Evolutionary conservation across 2,888 invertebrate genomes (phyloP).

Genomic region (Miltochrista miniata): DNA sequence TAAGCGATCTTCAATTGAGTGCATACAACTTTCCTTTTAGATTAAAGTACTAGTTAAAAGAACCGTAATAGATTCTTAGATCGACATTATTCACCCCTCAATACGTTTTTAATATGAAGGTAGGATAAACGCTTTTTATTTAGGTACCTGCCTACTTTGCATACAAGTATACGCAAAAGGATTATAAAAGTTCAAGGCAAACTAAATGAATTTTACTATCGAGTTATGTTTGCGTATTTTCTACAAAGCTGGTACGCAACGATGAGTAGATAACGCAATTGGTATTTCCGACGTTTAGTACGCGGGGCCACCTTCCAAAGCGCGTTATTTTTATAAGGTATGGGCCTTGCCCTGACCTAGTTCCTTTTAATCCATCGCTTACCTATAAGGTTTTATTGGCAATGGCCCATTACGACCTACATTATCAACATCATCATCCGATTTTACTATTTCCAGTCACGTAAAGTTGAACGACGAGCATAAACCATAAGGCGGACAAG

Average conservation of each 20-base stretch:
- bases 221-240: conserved; percentile 42
- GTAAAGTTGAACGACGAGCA: conserved; percentile 79
- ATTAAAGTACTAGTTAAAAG: conserved; percentile 47
- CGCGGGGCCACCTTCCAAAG: conserved; percentile 56
- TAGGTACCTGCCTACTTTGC: conserved; percentile 8
- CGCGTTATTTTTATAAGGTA: conserved; percentile 74
- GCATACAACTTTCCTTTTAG: conserved; percentile 70
- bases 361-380: conserved; percentile 82
- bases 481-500: conserved; percentile 68
- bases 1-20: conserved; percentile 60
- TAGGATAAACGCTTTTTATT: conserved; percentile 23
- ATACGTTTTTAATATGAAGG: conserved; percentile 22
- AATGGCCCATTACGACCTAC: conserved; percentile 82
- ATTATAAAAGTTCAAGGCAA: conserved; percentile 12
- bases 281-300: conserved; percentile 52
- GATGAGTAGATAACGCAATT: conserved; percentile 56
- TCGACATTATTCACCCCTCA: conserved; percentile 36
- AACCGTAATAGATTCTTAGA: conserved; percentile 53
- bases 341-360: conserved; percentile 77
- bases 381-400: conserved; percentile 84
- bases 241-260: conserved; percentile 44
- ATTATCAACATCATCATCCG: conserved; percentile 83
- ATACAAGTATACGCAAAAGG: conserved; percentile 25
- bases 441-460: conserved; percentile 84
- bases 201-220: conserved; percentile 28